Percentiles rank a stretch among this genome's conserved stretches.
These are phyloP conservation scores for Sminthopsis crassicaudata DNA, from an alignment of 2,113 vertebrate species.

Conservation along the genomic window DNA sequence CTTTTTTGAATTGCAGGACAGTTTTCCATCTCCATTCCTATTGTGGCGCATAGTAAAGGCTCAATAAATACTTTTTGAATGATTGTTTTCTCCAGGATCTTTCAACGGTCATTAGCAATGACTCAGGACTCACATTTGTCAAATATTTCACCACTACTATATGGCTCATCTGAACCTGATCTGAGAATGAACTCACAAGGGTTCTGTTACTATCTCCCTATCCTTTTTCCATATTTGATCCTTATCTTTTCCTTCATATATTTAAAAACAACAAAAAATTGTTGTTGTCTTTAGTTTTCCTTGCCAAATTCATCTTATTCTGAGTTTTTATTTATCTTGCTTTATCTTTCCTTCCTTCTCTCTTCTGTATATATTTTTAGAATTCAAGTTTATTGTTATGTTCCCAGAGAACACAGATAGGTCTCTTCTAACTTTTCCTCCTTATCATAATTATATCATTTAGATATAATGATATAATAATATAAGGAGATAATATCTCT, in stretches of 20 bases:
- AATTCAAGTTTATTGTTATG: not conserved
- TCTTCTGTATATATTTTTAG: not conserved
- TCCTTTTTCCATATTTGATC: not conserved
- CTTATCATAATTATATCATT: not conserved
- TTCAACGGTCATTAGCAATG: too few species aligned
- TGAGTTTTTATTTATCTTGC: not conserved
- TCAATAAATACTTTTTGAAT: too few species aligned
- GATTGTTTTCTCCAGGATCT: too few species aligned
- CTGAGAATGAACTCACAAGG: not conserved
- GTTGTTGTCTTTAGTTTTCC: not conserved
- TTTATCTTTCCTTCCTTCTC: not conserved
- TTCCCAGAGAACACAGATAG: not conserved
- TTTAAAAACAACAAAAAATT: not conserved
- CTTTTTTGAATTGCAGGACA: too few species aligned
- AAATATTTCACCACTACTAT: not conserved
- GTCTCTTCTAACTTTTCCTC: not conserved
- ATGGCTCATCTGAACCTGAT: not conserved
- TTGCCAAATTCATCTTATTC: not conserved
- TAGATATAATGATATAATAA: not conserved
- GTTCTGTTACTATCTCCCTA: not conserved
- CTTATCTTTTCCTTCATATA: not conserved
- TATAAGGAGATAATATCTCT: too few species aligned
- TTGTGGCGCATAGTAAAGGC: too few species aligned
- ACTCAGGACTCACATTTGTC: too few species aligned
- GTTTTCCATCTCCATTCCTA: not conserved